Evolutionary conservation across 2,113 vertebrate genomes (phyloP), one percentile per base, ranked within the genome.

Genomic region (Sterna hirundo): DNA sequence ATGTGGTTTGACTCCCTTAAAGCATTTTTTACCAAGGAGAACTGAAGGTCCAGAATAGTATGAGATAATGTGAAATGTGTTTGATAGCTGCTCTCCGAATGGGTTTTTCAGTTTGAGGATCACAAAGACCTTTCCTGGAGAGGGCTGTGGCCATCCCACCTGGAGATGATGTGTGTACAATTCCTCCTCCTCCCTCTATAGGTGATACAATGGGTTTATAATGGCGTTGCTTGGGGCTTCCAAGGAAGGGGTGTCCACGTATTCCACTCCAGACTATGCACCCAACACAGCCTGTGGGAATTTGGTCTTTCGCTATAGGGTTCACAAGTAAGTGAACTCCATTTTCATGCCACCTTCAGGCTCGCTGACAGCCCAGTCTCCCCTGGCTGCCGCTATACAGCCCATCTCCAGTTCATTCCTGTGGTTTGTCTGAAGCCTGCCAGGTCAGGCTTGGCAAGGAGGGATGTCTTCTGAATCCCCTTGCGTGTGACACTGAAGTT

Each of bases 241-340:
- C 30, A 29, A 46, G 8, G 10, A 36, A 13, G 18, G 26, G 30
- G 6, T 54, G 9, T 49, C 27, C 16, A 32, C 1, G 1, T 57
- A 8, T 79, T 75, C 36, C 23, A 22, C 5, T 1, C 0, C 13
- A 30, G 61, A 60, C 11, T 15, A 3, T 10, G 15, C 15, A 70
- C 27, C 32, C 46, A 68, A 2, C 0, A 1, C 6, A 34, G 38
- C 36, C 54, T 34, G 5, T 74, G 38, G 30, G 15, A 54, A 66
- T 78, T 20, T 78, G 30, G 5, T 46, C 38, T 66, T 84, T 66
- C 16, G 32, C 5, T 2, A 18, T 10, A 69, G 46, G 44, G 11
- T 30, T 86, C 80, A 36, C 36, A 42, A 51, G 22, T 9, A 27
- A 19, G 15, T n/a, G 42, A 77, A 20, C 3, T 65, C 49, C 34